Conservation (phyloP, 2,888 invertebrate species). For the Pseudeuparius sepicola region DNA sequence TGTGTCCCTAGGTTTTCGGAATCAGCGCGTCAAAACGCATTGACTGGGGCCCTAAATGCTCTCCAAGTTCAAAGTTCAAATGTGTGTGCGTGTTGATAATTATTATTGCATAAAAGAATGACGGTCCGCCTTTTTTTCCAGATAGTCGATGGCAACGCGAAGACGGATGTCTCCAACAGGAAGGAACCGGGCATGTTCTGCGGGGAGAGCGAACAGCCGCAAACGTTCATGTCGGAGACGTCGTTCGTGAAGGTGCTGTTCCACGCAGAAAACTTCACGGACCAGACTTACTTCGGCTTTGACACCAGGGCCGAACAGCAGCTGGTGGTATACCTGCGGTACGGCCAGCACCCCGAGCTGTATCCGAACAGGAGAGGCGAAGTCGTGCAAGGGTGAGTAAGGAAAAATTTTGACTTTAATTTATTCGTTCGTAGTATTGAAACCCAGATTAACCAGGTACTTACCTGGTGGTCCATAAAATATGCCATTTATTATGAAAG, state of each 20-base stretch:
- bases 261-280: conserved; percentile 87
- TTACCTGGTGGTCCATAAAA: too few relatives aligned
- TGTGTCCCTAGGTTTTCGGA: too few relatives aligned
- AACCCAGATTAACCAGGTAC: too few relatives aligned
- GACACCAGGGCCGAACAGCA: conserved; percentile 84
- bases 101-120: too few relatives aligned
- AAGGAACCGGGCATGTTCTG: conserved; percentile 86
- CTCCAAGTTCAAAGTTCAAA: too few relatives aligned
- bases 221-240: conserved; percentile 90
- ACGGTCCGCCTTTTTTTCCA: too few relatives aligned
- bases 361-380: conserved; percentile 86
- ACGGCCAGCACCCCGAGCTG: conserved; percentile 88
- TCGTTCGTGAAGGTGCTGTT: conserved; percentile 86
- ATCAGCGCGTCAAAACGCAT: too few relatives aligned
- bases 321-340: conserved; percentile 79
- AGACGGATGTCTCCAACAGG: conserved; percentile 79
- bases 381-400: conserved; percentile 71
- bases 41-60: too few relatives aligned
- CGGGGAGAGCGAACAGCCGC: conserved; percentile 87
- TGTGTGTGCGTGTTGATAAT: too few relatives aligned
- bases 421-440: too few relatives aligned
- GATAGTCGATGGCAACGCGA: conserved; percentile 86
- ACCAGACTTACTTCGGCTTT: conserved; percentile 81
- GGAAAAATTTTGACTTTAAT: neutral
- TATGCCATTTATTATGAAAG: too few relatives aligned